Evolutionary conservation across 2,888 invertebrate species (phyloP), one percentile per base, ranked within the genome.

Genomic region (Mythimna pallens): DNA sequence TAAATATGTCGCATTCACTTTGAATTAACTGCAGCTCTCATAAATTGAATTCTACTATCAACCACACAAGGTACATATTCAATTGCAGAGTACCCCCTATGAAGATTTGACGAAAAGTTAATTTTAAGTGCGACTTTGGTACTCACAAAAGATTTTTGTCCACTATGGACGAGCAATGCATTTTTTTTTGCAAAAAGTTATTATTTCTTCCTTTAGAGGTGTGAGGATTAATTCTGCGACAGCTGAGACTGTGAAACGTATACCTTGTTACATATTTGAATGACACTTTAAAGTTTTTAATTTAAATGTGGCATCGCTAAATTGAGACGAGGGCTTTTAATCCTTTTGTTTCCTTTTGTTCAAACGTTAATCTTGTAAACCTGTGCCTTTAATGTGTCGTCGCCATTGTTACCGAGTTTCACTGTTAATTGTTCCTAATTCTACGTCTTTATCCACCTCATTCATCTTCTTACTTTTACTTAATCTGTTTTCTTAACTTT

Each of bases 1-100:
- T 96, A 96, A 96, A 96, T 95, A 95, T 95, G 95, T 95, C 95
- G 92, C 92, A 92, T 93, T 92, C 91, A 91, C 92, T 92, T 93
- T 92, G 92, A 92, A 92, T 92, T 91, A 91, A 88, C 73, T 70
- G 63, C 43, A 36, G 76, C 69, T 76, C 57, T 14, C 54, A 76
- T 54, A 92, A 90, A 90, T 77, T 77, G 78, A 77, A 87, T 89
- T 86, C 80, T 91, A 80, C 63, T 0, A 0, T 0, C 0, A 22
- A 36, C 0, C 7, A 0, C 34, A 82, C 88, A 94, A 88, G 83
- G 89, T 79, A 71, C 14, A 81, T 17, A 87, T 84, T 93, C 61
- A 63, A 54, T 72, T 78, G 65, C 22, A 5, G 4, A 6, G 52
- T 20, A n/a, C 5, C 3, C 3, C n/a, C 22, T 43, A 76, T 79